Conservation (phyloP, 2,113 vertebrate genomes). For the Sarotherodon lohbergeri region DNA sequence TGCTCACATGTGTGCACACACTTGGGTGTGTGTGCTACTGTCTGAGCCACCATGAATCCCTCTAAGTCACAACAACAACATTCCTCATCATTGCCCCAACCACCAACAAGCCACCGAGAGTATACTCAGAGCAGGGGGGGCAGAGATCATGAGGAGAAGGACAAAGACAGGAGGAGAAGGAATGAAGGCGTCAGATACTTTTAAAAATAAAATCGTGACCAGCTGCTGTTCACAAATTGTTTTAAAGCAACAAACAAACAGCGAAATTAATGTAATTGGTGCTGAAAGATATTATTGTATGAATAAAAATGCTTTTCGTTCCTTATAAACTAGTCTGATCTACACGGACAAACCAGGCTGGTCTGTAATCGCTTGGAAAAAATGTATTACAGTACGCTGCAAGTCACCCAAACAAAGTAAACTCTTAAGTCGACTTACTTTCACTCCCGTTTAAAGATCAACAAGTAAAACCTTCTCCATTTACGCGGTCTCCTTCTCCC, state of each 20-base stretch:
- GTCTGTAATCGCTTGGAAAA: neutral
- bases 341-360: neutral
- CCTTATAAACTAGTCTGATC: neutral
- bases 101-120: slow-evolving; percentile 35
- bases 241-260: neutral
- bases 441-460: slow-evolving; percentile 26
- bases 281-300: neutral
- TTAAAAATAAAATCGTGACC: neutral
- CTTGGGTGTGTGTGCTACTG: slow-evolving; percentile 33
- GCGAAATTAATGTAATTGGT: neutral
- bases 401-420: neutral
- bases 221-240: neutral
- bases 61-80: slow-evolving; percentile 66
- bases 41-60: slow-evolving; percentile 47
- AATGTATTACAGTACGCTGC: neutral
- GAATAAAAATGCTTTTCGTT: neutral
- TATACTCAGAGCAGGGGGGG: slow-evolving; percentile 16
- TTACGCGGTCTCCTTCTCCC: slow-evolving; percentile 10
- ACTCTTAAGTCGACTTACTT: slow-evolving; percentile 48
- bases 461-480: slow-evolving; percentile 35
- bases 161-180: neutral
- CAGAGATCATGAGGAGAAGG: slow-evolving; percentile 9
- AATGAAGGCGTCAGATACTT: neutral
- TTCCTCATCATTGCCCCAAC: slow-evolving; percentile 55
- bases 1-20: slow-evolving; percentile 1